Evolutionary conservation across 2,797 vertebrate genomes (phyloP).

Genomic region (Neomorphus geoffroyi): DNA sequence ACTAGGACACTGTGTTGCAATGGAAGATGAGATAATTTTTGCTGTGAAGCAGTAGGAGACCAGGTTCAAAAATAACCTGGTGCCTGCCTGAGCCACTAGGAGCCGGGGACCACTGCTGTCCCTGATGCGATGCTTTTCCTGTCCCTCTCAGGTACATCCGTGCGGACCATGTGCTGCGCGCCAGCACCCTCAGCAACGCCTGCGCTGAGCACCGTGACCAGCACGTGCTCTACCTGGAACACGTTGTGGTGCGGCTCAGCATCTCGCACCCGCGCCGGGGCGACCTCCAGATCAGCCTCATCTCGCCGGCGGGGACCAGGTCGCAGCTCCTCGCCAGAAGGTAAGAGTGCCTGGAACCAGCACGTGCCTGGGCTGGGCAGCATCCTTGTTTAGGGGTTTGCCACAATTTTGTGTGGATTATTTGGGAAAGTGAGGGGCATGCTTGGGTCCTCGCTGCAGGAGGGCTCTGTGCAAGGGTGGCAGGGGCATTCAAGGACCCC

Average conservation of each 20-base stretch:
- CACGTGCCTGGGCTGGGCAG: accelerated
- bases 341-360: slow-evolving; percentile 55
- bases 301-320: slow-evolving; percentile 87
- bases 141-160: slow-evolving; percentile 81
- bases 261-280: slow-evolving; percentile 87
- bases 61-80: background rate
- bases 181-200: slow-evolving; percentile 78
- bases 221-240: slow-evolving; percentile 84
- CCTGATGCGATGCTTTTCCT: accelerated
- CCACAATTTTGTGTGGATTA: background rate
- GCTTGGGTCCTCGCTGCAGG: background rate
- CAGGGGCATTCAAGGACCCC: accelerated
- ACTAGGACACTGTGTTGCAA: background rate
- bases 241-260: slow-evolving; percentile 85
- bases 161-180: slow-evolving; percentile 80
- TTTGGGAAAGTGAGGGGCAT: background rate
- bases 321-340: slow-evolving; percentile 90
- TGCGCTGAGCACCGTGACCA: slow-evolving; percentile 82
- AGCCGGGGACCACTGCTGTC: background rate
- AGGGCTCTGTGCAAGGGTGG: background rate
- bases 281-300: slow-evolving; percentile 89
- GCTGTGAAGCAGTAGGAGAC: background rate
- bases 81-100: accelerated
- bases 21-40: background rate
- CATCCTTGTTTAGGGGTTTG: background rate